Evolutionary conservation across 2,797 vertebrate species (phyloP), one percentile per base, ranked within the genome.

Genomic region (Neoniphon sammara): DNA sequence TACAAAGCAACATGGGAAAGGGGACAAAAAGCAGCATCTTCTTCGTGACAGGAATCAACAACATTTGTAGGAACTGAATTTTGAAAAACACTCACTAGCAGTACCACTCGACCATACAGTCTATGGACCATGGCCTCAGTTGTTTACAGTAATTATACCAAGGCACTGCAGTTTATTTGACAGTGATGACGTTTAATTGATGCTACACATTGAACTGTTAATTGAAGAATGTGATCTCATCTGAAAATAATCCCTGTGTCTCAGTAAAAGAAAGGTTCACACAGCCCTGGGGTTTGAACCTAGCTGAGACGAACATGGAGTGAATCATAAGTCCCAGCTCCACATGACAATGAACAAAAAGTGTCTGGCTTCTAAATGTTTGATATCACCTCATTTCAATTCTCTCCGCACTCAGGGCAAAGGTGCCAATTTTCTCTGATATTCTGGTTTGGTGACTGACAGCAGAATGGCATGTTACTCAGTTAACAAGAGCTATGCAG

Each of bases 391-490:
- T 78, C 61, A 82, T 84, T 81, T 73, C 5, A 70, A 89, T 91
- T 87, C 70, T 67, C 53, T 49, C 47, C 57, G 77, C 75, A 52
- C 49, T 21, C 6, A 47, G 84, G 49, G 69, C 82, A 87, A 73
- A 85, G 80, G 78, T 81, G 77, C 67, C 77, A 73, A 75, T 89
- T 89, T 82, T 59, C 53, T 66, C 36, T 89, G 87, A 85, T 86
- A 90, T 88, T 91, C 80, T 65, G 85, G 76, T 65, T 55, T 23
- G 7, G 65, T 87, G 84, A 90, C 76, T 84, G 90, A 90, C 87
- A 85, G 82, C 49, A 59, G 73, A 88, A 69, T 76, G 58, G 69
- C 39, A 73, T 57, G 83, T 66, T 74, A 61, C 73, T 80, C 70
- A 79, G 72, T 77, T 88, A 90, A 90, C 91, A 76, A 85, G 77